A percentile compares a stretch with the other conserved stretches of the same genome.
phyloP scores from a whole-genome alignment of 2,888 invertebrate genomes.

The Smittia aterrima region DNA sequence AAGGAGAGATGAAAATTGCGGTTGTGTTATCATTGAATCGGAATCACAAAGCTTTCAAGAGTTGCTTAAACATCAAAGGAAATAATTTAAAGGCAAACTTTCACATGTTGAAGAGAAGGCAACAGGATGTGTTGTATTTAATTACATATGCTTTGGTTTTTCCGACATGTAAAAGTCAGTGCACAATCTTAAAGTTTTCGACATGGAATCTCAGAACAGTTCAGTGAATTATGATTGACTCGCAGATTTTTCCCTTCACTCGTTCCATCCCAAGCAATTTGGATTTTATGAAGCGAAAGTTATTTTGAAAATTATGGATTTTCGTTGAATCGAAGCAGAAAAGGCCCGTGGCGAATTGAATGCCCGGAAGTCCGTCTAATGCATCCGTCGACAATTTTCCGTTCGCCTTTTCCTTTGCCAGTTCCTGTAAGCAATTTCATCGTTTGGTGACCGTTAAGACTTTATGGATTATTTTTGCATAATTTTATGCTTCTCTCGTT shows the following conservation, averaged over 20 bases:
- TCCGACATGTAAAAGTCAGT: no score
- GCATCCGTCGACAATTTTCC: conserved; percentile 41
- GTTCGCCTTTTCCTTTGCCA: not conserved
- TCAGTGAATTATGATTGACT: not conserved
- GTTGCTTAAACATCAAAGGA: no score
- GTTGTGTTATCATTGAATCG: no score
- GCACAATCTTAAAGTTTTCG: no score
- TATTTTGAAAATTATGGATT: conserved; percentile 34
- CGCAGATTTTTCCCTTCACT: not conserved
- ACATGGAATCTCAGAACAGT: not conserved
- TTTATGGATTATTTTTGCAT: not conserved
- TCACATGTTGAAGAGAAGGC: no score
- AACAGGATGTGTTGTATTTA: no score
- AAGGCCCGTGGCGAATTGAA: conserved; percentile 26
- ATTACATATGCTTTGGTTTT: no score
- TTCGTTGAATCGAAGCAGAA: conserved; percentile 29
- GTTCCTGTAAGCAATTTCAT: conserved; percentile 6
- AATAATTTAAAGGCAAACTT: no score
- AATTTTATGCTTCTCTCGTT: no score
- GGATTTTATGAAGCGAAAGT: conserved; percentile 35
- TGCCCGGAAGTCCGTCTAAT: conserved; percentile 39
- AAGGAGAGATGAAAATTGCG: no score
- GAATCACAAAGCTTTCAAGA: no score
- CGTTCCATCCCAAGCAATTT: conserved; percentile 3
- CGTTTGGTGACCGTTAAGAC: not conserved